A percentile compares a stretch with the other conserved stretches of the same genome.
phyloP scores from a whole-genome alignment of 2,888 invertebrate species.

The Amphiduros pacificus region DNA sequence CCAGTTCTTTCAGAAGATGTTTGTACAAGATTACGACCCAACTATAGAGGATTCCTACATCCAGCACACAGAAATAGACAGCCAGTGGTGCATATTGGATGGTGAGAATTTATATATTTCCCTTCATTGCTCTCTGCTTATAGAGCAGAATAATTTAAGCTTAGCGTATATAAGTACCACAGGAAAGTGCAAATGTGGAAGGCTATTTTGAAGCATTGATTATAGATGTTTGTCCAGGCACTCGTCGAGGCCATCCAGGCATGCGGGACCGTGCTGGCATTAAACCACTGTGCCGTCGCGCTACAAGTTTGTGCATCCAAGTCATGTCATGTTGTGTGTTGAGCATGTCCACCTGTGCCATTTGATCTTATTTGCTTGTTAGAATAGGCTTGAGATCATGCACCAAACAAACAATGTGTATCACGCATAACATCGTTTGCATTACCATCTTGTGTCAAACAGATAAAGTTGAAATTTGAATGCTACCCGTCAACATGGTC shows the following conservation, averaged over 20 bases:
- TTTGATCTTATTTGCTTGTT: neutral
- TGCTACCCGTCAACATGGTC: too few relatives aligned
- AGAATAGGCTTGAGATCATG: neutral
- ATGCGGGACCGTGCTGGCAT: too few relatives aligned
- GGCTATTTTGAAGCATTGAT: too few relatives aligned
- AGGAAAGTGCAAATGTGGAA: too few relatives aligned
- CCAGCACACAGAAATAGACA: slow-evolving; percentile 90
- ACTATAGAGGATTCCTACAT: slow-evolving; percentile 95
- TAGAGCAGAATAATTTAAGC: neutral
- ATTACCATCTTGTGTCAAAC: too few relatives aligned
- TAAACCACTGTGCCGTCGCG: too few relatives aligned
- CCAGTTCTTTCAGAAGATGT: slow-evolving; percentile 89
- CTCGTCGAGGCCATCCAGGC: too few relatives aligned
- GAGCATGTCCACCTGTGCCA: neutral
- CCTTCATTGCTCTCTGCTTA: neutral
- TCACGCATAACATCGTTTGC: too few relatives aligned
- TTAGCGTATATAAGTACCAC: too few relatives aligned
- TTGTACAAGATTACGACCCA: slow-evolving; percentile 93
- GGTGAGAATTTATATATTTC: slow-evolving; percentile 70
- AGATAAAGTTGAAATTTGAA: too few relatives aligned
- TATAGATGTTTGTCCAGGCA: too few relatives aligned
- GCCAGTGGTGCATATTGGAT: slow-evolving; percentile 87
- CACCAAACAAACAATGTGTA: neutral
- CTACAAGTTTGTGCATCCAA: neutral
- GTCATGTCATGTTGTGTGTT: neutral